Evolutionary conservation across 2,113 vertebrate species (phyloP).

Genomic region (Genyomyrus donnyi): DNA sequence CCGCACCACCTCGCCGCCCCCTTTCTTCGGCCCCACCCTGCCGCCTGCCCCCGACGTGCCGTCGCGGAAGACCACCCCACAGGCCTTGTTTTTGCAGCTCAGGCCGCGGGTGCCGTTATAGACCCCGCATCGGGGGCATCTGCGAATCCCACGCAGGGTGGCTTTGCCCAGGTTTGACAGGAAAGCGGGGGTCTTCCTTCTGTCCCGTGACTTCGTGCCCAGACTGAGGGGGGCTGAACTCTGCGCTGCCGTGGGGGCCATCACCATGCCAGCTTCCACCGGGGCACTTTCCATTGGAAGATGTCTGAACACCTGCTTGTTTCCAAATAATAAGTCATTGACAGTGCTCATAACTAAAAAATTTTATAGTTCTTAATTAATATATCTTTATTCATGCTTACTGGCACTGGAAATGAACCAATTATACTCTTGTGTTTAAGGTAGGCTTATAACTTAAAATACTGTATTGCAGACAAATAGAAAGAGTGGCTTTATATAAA

Average conservation of each 20-base stretch:
- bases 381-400: neutral
- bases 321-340: neutral
- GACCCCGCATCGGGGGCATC: constrained; percentile 80
- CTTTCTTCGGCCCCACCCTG: constrained; percentile 40
- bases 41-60: constrained; percentile 29
- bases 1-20: constrained; percentile 63
- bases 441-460: neutral
- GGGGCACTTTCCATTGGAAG: constrained; percentile 1
- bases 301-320: neutral
- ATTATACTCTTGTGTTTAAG: neutral
- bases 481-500: neutral
- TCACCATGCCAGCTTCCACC: constrained; percentile 41
- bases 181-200: constrained; percentile 70
- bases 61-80: constrained; percentile 72
- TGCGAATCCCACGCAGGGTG: constrained; percentile 79
- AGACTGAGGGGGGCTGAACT: constrained; percentile 22
- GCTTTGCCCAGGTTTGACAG: constrained; percentile 83
- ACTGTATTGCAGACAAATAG: neutral
- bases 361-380: neutral
- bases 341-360: neutral
- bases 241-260: constrained; percentile 11
- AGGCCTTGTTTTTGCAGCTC: constrained; percentile 90
- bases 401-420: neutral
- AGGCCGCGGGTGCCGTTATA: constrained; percentile 87
- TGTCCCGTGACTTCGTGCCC: constrained; percentile 39